phyloP scores from a whole-genome alignment of 2,888 invertebrate species.

The Chalcosyrphus nemorum region DNA sequence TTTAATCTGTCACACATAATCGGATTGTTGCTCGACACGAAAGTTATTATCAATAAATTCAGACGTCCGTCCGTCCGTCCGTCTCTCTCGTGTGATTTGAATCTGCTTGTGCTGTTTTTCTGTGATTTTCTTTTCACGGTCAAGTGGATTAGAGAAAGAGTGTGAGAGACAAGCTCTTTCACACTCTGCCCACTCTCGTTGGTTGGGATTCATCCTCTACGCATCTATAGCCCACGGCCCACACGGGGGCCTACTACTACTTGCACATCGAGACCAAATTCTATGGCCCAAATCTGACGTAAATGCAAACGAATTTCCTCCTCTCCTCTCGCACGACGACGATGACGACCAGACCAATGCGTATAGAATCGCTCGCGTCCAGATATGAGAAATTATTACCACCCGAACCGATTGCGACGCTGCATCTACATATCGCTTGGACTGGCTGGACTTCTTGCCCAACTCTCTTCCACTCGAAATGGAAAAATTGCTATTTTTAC shows the following conservation, averaged over 20 bases:
- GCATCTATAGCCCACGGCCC: slow-evolving; percentile 25
- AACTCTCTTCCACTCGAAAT: slow-evolving; percentile 66
- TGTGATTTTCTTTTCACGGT: slow-evolving; percentile 63
- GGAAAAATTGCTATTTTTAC: slow-evolving; percentile 72
- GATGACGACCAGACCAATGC: not conserved
- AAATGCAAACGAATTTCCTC: slow-evolving; percentile 55
- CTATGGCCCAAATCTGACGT: slow-evolving; percentile 72
- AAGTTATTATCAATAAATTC: slow-evolving; percentile 60
- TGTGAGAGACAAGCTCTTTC: slow-evolving; percentile 46
- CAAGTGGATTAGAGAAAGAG: slow-evolving; percentile 67
- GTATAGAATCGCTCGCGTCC: slow-evolving; percentile 38
- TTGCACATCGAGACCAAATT: slow-evolving; percentile 56
- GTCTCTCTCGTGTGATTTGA: slow-evolving; percentile 1
- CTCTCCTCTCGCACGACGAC: not conserved
- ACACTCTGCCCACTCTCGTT: slow-evolving; percentile 55
- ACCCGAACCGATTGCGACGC: slow-evolving; percentile 18
- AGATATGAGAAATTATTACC: slow-evolving; percentile 67
- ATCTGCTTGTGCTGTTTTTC: slow-evolving; percentile 20
- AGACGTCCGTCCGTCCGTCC: slow-evolving; percentile 18
- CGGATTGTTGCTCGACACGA: slow-evolving; percentile 45
- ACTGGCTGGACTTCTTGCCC: slow-evolving; percentile 56
- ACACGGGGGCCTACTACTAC: not conserved
- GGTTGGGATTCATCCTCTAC: slow-evolving; percentile 1
- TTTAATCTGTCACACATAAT: slow-evolving; percentile 64
- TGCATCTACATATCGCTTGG: slow-evolving; percentile 23